Evolutionary conservation across 2,797 vertebrate genomes (phyloP).

Genomic region (Coranthus polyacanthus): DNA sequence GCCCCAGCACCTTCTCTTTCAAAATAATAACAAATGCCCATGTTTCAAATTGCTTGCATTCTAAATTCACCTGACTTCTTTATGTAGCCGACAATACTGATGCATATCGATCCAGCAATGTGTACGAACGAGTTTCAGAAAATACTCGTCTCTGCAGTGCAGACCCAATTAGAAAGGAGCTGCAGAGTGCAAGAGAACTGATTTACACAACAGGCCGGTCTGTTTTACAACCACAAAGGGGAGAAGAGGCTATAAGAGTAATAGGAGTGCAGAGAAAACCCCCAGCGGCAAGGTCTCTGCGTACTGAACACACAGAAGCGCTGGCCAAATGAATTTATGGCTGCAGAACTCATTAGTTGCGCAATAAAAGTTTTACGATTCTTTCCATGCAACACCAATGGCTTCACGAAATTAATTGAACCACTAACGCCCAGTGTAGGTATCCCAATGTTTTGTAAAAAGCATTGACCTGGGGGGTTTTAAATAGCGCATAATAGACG

Average conservation of each 20-base stretch:
- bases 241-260: conserved; percentile 77
- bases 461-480: conserved; percentile 42
- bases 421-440: conserved; percentile 82
- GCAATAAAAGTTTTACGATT: conserved; percentile 96
- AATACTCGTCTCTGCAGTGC: conserved; percentile 65
- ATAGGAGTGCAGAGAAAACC: conserved; percentile 72
- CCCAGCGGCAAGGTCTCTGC: conserved; percentile 78
- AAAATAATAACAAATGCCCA: conserved; percentile 29
- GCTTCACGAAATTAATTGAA: conserved; percentile 91
- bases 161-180: conserved; percentile 76
- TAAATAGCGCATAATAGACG: conserved; percentile 7
- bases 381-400: conserved; percentile 92
- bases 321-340: conserved; percentile 86
- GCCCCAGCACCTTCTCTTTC: conserved; percentile 8
- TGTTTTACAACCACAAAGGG: conserved; percentile 81
- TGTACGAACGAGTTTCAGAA: conserved; percentile 46
- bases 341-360: conserved; percentile 85
- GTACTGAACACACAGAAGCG: conserved; percentile 77
- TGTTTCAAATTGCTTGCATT: conserved; percentile 34
- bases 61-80: conserved; percentile 60
- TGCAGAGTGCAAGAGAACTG: conserved; percentile 68
- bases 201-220: conserved; percentile 76
- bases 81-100: conserved; percentile 30
- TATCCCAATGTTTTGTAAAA: conserved; percentile 62
- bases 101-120: conserved; percentile 62